Base-by-base conservation (phyloP, 2,113 vertebrate species). In the Mungos mungo region DNA sequence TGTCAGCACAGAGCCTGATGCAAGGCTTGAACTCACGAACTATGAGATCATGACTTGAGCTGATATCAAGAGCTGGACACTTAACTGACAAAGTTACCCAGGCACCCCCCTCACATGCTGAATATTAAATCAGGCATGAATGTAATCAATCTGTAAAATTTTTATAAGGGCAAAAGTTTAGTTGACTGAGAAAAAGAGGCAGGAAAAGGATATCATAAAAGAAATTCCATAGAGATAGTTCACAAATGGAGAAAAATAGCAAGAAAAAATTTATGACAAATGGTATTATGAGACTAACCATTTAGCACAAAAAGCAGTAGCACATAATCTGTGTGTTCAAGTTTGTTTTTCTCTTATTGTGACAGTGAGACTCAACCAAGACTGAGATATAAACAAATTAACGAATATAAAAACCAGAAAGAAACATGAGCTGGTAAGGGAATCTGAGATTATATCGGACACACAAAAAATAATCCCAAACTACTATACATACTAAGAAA, bases 61-160 rank as follows among this genome's bases (percentile, higher is more conserved):
- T 60, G 57, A 8, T 23, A 23, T 60, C 19, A 60, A 60, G 57
- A 60, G 57, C 57, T 8, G 8, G 57, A 8, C 2, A 19, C 57
- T 60, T 25, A 60, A 60, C 57, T 7, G 19, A 60, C 7, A 7
- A 7, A 60, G 57, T 7, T 21, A 60, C 7, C 7, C 57, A 19
- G 18, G 54, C 54, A 8, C 13, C 2, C 57, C 57, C 57, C 57
- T 60, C 57, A 60, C 23, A 41, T 91, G 41, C 16, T 80, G 31
- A 93, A 54, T 93, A 96, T 83, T 82, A 93, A 88, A 90, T 79
- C 38, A 92, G 38, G 66, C 41, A 93, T 52, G 29, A 93, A 85
- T 60, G 47, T 77, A 94, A 90, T 80, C 50, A 83, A 21, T 68
- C 52, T 90, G 25, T 33, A 90, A 93, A 93, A 66, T 71, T 93